Evolutionary conservation across 2,888 invertebrate genomes (phyloP).

Genomic region (Helleia helle): DNA sequence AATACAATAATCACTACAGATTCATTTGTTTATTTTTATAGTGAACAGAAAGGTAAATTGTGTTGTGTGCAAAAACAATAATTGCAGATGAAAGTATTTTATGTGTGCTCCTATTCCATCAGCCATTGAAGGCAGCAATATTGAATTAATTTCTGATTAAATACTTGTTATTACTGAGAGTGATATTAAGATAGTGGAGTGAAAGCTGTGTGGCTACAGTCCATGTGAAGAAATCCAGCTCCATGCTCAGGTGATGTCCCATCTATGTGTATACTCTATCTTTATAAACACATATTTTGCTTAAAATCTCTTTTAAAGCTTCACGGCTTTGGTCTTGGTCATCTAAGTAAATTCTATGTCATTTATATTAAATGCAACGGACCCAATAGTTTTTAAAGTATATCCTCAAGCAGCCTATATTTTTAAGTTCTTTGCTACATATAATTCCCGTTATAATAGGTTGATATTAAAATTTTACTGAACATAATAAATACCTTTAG

Average conservation of each 20-base stretch:
- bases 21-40: slow-evolving; percentile 1
- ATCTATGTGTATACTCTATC: slow-evolving; percentile 7
- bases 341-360: too few species aligned
- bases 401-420: too few species aligned
- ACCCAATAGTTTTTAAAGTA: too few species aligned
- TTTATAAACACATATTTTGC: slow-evolving; percentile 3
- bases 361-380: too few species aligned
- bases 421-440: too few species aligned
- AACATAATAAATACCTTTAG: too few species aligned
- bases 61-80: not conserved
- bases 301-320: too few species aligned
- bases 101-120: not conserved
- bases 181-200: slow-evolving; percentile 18
- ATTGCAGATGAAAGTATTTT: not conserved
- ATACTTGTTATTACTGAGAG: not conserved
- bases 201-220: slow-evolving; percentile 11
- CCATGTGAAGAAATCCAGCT: slow-evolving; percentile 17
- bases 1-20: not conserved
- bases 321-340: too few species aligned
- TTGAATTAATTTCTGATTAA: not conserved
- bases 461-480: too few species aligned
- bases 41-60: not conserved
- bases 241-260: slow-evolving; percentile 25
- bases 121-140: not conserved
- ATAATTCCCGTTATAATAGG: too few species aligned